A percentile compares a stretch with the other conserved stretches of the same genome.
These are phyloP conservation scores for Poecilia gillii DNA, from an alignment of 2,797 vertebrate species.

Conservation along the genomic window DNA sequence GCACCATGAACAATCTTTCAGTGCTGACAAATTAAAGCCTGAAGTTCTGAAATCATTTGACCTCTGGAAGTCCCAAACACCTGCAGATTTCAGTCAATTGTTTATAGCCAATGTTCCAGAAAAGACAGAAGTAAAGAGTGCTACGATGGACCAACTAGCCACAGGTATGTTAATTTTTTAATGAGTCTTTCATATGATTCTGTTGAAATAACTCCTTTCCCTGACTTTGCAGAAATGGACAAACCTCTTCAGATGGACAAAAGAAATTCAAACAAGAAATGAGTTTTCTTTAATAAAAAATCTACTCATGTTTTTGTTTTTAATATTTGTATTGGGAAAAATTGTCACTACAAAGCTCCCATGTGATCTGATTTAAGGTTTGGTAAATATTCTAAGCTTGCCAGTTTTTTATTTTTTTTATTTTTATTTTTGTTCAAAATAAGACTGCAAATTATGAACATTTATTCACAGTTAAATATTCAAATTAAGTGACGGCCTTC, in stretches of 20 bases:
- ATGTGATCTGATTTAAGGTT: background rate
- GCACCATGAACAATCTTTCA: background rate
- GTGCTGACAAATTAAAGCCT: background rate
- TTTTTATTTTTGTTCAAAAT: background rate
- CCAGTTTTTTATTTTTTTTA: too few species aligned
- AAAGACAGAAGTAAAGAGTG: constrained; percentile 12
- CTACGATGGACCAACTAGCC: constrained; percentile 20
- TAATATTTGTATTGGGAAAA: background rate
- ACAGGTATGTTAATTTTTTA: constrained; percentile 25
- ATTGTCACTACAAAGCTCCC: background rate
- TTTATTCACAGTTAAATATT: background rate
- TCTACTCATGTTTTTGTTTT: background rate
- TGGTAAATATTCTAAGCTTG: background rate
- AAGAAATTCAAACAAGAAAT: background rate
- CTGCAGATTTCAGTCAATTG: background rate
- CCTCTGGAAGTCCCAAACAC: constrained; percentile 10
- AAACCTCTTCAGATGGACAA: background rate
- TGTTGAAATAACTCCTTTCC: background rate
- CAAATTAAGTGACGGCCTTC: background rate
- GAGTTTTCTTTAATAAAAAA: background rate
- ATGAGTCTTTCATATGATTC: background rate
- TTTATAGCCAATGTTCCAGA: constrained; percentile 15
- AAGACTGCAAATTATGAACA: background rate
- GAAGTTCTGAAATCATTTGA: constrained; percentile 14
- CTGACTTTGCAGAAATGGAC: constrained; percentile 50